Percentiles rank a stretch among this genome's conserved stretches.
phyloP scores from a whole-genome alignment of 2,113 vertebrate species.

The Verasper variegatus region DNA sequence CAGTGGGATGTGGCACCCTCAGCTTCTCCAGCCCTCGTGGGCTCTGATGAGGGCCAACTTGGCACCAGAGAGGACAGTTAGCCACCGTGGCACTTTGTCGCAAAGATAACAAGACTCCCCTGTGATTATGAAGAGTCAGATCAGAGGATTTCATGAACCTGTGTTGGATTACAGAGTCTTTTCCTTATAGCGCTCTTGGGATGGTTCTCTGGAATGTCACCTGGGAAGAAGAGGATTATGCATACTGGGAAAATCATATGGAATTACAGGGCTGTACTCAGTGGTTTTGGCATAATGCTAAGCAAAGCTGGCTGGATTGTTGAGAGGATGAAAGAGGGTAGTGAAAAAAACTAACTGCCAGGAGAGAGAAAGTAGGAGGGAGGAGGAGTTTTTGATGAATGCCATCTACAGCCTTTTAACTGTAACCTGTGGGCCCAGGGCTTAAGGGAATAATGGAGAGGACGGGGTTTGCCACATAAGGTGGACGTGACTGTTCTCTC shows the following conservation, averaged over 20 bases:
- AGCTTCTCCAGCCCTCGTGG: slow-evolving; percentile 23
- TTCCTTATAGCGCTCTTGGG: slow-evolving; percentile 49
- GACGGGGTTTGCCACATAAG: slow-evolving; percentile 1
- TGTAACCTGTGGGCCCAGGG: slow-evolving; percentile 17
- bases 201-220: slow-evolving; percentile 47
- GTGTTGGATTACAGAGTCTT: slow-evolving; percentile 59
- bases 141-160: slow-evolving; percentile 62
- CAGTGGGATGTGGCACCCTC: slow-evolving; percentile 31
- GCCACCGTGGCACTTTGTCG: slow-evolving; percentile 24
- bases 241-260: slow-evolving; percentile 66
- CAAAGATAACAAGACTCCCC: slow-evolving; percentile 59
- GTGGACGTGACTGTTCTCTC: slow-evolving; percentile 7
- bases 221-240: slow-evolving; percentile 68
- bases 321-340: slow-evolving; percentile 41
- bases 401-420: neutral
- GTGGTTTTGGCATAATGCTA: slow-evolving; percentile 47
- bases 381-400: slow-evolving; percentile 16
- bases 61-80: slow-evolving; percentile 20
- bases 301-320: slow-evolving; percentile 30
- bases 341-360: neutral
- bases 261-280: slow-evolving; percentile 66
- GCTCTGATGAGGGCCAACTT: slow-evolving; percentile 51
- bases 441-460: slow-evolving; percentile 11
- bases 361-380: neutral
- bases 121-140: slow-evolving; percentile 59